These are phyloP conservation scores for Bufotes viridis DNA, from an alignment of 2,797 vertebrate genomes.

Conservation along the genomic window DNA sequence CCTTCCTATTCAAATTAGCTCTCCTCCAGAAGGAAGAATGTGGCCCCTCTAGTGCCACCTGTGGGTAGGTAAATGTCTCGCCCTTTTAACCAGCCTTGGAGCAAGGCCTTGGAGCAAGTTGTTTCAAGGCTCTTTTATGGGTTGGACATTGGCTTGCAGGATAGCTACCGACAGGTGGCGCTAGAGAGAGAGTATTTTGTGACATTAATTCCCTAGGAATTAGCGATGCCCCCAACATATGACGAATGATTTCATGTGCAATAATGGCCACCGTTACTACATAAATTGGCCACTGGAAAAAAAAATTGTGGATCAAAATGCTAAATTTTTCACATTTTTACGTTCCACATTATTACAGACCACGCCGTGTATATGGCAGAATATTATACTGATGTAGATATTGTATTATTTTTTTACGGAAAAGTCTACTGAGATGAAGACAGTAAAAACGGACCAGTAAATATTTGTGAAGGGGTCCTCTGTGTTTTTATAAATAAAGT, in stretches of 20 bases:
- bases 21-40: too few species aligned
- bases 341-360: not conserved
- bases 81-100: not conserved
- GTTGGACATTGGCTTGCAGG: too few species aligned
- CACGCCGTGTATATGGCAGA: too few species aligned
- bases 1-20: not conserved
- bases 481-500: not conserved
- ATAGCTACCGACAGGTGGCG: too few species aligned
- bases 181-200: too few species aligned
- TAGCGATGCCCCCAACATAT: not conserved
- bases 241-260: not conserved
- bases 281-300: not conserved
- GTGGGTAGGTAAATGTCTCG: not conserved
- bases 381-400: not conserved
- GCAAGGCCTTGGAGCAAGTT: too few species aligned
- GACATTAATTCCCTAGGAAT: not conserved
- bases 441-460: not conserved
- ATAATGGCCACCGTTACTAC: not conserved
- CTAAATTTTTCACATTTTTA: not conserved
- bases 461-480: not conserved
- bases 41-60: too few species aligned
- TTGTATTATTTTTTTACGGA: not conserved
- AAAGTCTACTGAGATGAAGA: not conserved
- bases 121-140: too few species aligned
- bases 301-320: not conserved